A percentile compares a stretch with the other conserved stretches of the same genome.
These are phyloP conservation scores for Anoplolepis gracilipes DNA, from an alignment of 1,140 invertebrate genomes.

Conservation along the genomic window DNA sequence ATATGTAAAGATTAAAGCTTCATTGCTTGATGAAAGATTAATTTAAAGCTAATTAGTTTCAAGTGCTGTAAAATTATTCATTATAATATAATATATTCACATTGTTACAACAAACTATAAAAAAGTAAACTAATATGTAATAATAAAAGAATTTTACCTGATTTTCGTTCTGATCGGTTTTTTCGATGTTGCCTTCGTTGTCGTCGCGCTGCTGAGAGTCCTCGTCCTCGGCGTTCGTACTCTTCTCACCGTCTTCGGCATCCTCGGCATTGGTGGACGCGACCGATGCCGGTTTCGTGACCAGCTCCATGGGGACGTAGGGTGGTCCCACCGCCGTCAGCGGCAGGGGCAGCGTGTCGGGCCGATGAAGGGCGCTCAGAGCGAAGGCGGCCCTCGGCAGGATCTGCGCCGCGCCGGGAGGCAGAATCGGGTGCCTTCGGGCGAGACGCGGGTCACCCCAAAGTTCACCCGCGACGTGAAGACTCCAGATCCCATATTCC, in stretches of 20 bases:
- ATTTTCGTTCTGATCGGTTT: slow-evolving; percentile 77
- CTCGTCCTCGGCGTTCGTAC: slow-evolving; percentile 46
- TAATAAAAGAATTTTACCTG: slow-evolving; percentile 67
- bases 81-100: too few relatives aligned
- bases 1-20: background rate
- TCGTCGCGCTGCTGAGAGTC: slow-evolving; percentile 67
- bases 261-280: slow-evolving; percentile 58
- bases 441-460: slow-evolving; percentile 82
- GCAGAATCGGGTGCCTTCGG: slow-evolving; percentile 80
- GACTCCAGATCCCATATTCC: slow-evolving; percentile 85
- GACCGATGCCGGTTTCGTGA: slow-evolving; percentile 70
- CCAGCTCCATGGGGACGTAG: slow-evolving; percentile 78
- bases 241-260: slow-evolving; percentile 47
- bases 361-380: slow-evolving; percentile 80
- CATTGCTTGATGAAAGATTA: background rate
- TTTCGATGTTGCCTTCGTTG: slow-evolving; percentile 81
- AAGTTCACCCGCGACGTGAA: slow-evolving; percentile 83
- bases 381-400: slow-evolving; percentile 81
- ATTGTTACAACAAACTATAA: too few relatives aligned
- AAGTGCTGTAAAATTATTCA: background rate
- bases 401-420: slow-evolving; percentile 79
- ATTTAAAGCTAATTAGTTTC: background rate
- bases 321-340: slow-evolving; percentile 72
- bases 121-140: background rate
- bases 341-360: slow-evolving; percentile 77